Conservation (phyloP, 2,888 invertebrate species). For the Sarcophaga caerulescens region DNA sequence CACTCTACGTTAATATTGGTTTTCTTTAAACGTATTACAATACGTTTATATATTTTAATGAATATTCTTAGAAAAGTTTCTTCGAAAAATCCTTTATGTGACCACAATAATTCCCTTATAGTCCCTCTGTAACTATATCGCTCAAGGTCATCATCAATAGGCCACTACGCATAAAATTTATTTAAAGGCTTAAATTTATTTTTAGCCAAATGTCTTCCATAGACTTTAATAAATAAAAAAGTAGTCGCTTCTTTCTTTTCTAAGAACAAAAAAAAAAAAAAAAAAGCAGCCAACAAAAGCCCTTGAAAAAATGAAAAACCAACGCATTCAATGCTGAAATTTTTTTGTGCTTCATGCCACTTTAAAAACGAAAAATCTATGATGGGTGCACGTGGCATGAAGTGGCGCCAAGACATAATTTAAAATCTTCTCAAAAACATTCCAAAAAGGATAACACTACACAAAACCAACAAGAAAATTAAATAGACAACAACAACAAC, state of each 20-base stretch:
- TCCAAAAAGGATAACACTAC: neutral
- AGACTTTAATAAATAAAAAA: neutral
- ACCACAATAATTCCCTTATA: no score
- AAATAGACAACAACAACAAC: neutral
- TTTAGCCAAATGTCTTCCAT: neutral
- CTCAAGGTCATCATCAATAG: no score
- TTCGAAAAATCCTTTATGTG: no score
- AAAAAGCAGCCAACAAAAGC: neutral
- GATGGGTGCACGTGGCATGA: neutral
- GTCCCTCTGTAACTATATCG: no score
- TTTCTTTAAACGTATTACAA: no score
- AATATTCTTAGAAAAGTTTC: no score
- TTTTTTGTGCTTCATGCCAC: neutral
- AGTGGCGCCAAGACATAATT: conserved; percentile 8
- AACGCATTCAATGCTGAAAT: neutral
- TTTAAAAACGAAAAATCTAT: neutral
- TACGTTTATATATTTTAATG: no score
- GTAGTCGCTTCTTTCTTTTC: no score
- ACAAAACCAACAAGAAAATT: neutral
- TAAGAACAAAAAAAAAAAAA: no score
- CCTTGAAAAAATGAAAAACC: neutral
- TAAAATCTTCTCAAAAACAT: neutral
- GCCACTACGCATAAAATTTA: no score
- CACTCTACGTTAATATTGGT: no score
- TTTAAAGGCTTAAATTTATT: neutral